Conservation (phyloP, 2,113 vertebrate species). For the Dicrurus megarhynchus region DNA sequence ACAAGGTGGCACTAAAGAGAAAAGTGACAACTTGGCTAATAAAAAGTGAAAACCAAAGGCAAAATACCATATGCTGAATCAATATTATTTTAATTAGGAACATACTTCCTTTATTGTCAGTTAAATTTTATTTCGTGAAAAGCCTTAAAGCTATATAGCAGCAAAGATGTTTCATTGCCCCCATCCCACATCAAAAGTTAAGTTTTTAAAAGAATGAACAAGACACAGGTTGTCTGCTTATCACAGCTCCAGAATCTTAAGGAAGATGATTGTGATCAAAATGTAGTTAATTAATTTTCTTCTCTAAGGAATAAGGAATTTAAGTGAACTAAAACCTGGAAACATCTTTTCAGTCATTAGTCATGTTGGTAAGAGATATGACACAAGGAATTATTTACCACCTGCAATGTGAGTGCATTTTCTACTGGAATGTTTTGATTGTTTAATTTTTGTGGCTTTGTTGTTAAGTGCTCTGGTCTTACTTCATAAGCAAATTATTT, state of each 20-base stretch:
- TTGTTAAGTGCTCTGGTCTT: background rate
- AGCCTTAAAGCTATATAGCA: conserved; percentile 21
- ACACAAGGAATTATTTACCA: background rate
- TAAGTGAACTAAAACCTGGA: conserved; percentile 9
- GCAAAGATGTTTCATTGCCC: conserved; percentile 10
- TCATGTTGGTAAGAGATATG: background rate
- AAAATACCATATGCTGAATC: conserved; percentile 59
- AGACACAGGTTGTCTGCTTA: background rate
- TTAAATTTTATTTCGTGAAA: conserved; percentile 50
- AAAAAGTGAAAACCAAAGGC: conserved; percentile 61
- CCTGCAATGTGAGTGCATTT: background rate
- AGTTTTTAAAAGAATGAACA: conserved; percentile 5
- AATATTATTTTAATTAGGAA: conserved; percentile 62
- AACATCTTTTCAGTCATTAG: conserved; percentile 1
- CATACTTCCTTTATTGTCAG: conserved; percentile 28
- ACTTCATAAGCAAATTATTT: background rate
- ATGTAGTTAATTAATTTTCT: conserved; percentile 25
- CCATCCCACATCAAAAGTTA: conserved; percentile 17
- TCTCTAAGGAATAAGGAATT: conserved; percentile 14
- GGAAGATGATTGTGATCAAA: conserved; percentile 1
- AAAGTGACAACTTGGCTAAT: conserved; percentile 69
- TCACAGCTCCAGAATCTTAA: background rate
- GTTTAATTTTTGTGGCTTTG: background rate
- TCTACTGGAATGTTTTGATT: background rate
- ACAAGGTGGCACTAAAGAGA: conserved; percentile 83